Evolutionary conservation across 2,113 vertebrate species (phyloP).

Genomic region (Thamnaconus septentrionalis): DNA sequence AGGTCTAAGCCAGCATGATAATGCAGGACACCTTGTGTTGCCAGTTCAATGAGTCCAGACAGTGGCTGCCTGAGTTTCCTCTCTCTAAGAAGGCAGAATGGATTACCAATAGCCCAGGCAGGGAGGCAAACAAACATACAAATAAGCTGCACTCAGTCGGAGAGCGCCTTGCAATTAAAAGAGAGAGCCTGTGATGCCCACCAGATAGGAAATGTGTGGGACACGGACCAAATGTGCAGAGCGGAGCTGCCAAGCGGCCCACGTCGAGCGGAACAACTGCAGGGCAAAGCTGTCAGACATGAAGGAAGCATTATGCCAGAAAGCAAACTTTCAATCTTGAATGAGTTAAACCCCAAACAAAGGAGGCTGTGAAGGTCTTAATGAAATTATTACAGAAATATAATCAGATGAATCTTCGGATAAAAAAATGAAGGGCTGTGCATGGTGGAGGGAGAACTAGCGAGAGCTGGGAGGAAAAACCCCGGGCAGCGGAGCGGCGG

Average conservation of each 20-base stretch:
- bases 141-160: conserved; percentile 74
- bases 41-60: conserved; percentile 74
- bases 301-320: conserved; percentile 68
- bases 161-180: conserved; percentile 84
- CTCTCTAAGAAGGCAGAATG: conserved; percentile 72
- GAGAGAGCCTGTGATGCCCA: conserved; percentile 85
- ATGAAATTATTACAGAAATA: conserved; percentile 56
- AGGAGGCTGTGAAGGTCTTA: conserved; percentile 36
- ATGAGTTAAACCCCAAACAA: conserved; percentile 53
- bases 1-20: conserved; percentile 71
- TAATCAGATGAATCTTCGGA: conserved; percentile 57
- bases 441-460: conserved; percentile 20
- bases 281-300: conserved; percentile 68
- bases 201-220: conserved; percentile 84
- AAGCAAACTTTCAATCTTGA: conserved; percentile 54
- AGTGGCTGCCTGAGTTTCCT: conserved; percentile 68
- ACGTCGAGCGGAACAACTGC: conserved; percentile 83
- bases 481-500: conserved; percentile 7
- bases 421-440: conserved; percentile 20
- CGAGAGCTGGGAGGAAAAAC: conserved; percentile 33
- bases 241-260: conserved; percentile 82
- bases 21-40: conserved; percentile 65
- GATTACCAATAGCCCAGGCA: conserved; percentile 77
- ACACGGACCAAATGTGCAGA: conserved; percentile 83
- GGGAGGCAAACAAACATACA: conserved; percentile 75